A percentile compares a stretch with the other conserved stretches of the same genome.
Conservation (phyloP, 2,888 invertebrate genomes). For the Julus scanicus region DNA sequence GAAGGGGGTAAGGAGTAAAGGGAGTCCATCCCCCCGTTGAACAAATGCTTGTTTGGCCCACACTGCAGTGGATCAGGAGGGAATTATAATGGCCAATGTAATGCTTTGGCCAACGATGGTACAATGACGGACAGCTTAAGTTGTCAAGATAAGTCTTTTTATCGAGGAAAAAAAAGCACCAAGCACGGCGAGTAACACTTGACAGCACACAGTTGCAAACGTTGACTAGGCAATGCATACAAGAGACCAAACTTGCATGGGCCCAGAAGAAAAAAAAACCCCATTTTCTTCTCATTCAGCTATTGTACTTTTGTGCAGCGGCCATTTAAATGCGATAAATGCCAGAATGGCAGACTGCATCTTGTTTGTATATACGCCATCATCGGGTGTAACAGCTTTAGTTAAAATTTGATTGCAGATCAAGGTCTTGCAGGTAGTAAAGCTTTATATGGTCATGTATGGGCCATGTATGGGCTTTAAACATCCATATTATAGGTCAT, state of each 20-base stretch:
- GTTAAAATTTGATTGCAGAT: too few relatives aligned
- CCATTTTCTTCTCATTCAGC: not conserved
- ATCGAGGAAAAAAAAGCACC: not conserved
- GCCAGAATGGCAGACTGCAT: too few relatives aligned
- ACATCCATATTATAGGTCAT: too few relatives aligned
- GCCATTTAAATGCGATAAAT: too few relatives aligned
- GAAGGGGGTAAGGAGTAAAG: not conserved
- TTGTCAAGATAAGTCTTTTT: constrained; percentile 34
- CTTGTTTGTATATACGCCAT: too few relatives aligned
- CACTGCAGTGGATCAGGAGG: constrained; percentile 18
- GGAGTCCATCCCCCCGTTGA: not conserved
- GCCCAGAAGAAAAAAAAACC: not conserved
- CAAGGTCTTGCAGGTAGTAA: too few relatives aligned
- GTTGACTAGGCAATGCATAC: not conserved
- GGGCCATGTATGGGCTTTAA: too few relatives aligned
- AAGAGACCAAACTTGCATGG: not conserved
- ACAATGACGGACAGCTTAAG: constrained; percentile 30
- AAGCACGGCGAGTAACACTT: not conserved
- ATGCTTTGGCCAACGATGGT: not conserved
- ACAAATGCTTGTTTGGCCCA: constrained; percentile 12
- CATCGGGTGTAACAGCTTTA: too few relatives aligned
- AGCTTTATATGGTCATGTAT: too few relatives aligned
- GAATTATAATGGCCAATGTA: constrained; percentile 39
- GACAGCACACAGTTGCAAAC: constrained; percentile 7
- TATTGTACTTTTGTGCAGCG: not conserved